Evolutionary conservation across 2,888 invertebrate genomes (phyloP).

Genomic region (Zhengitettix transpicula): DNA sequence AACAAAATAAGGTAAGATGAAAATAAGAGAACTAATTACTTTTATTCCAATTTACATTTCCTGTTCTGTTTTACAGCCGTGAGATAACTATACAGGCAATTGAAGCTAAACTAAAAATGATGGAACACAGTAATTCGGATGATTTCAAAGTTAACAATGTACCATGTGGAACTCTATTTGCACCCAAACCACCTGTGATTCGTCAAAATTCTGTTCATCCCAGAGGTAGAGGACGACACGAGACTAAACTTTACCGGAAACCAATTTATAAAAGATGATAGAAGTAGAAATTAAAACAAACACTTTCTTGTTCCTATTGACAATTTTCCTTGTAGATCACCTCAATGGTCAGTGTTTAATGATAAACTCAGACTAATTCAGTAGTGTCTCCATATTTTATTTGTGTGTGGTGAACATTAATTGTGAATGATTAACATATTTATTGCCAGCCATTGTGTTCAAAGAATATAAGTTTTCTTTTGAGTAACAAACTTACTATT

Average conservation of each 20-base stretch:
- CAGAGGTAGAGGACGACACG: neutral
- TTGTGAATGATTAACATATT: no score
- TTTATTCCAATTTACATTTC: neutral
- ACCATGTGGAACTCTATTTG: conserved; percentile 5
- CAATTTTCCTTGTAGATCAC: no score
- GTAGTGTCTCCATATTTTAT: no score
- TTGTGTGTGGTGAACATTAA: no score
- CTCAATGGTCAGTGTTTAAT: no score
- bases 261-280: neutral
- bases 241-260: neutral
- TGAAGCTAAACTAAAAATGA: conserved; percentile 68
- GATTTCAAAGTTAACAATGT: conserved; percentile 56
- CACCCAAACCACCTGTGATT: neutral
- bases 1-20: conserved; percentile 31
- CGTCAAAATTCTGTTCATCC: neutral
- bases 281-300: no score
- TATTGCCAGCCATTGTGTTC: no score
- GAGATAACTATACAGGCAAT: conserved; percentile 74
- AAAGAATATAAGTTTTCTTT: no score
- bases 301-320: no score
- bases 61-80: conserved; percentile 32
- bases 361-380: no score
- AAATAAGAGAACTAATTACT: neutral
- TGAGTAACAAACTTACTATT: no score
- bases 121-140: conserved; percentile 49